Base-by-base conservation (phyloP, 2,888 invertebrate species). In the Beris morrisii region DNA sequence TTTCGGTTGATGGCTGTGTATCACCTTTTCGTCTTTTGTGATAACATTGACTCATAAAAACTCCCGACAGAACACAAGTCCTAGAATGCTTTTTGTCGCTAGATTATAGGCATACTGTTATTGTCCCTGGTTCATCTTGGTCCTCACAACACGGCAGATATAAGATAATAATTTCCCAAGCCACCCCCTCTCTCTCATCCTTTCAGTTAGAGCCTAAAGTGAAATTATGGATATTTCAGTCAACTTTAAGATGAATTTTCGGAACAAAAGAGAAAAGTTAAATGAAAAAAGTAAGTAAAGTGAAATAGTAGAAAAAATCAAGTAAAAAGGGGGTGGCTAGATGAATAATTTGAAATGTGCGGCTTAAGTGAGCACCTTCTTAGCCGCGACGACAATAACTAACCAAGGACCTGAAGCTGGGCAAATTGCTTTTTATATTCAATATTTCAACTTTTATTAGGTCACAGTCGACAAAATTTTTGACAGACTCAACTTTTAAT, bases 381-480 rank as follows among this genome's bases (percentile, higher is more conserved):
- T 30, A 32, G 38, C 9, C n/a, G n/a, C 50, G 31, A n/a, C 45
- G 52, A 54, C 45, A 54, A 64, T 64, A 43, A 44, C 6, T 43
- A 38, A 45, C 32, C 15, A 30, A 13, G 44, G 44, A 31, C 30
- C 38, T 9, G 54, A 22, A 54, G 45, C n/a, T 13, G 38, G 54
- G 63, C 53, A 64, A 64, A 64, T 64, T 53, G 46, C 13, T 54
- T 64, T 52, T 64, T 64, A 64, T 64, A 45, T 64, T 64, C 54
- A 31, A 64, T 64, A 64, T 64, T 64, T 64, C 64, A 64, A 64
- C 64, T 64, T 64, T 64, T 64, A 64, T 64, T 38, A 64, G 64
- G 61, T 61, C 61, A 61, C 50, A 61, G 61, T 38, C 50, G 61
- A 61, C 32, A 50, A 52, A 61, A 38, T 52, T 61, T 61, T 61